These are phyloP conservation scores for Anthoscopus minutus DNA, from an alignment of 2,113 vertebrate genomes.

Conservation along the genomic window DNA sequence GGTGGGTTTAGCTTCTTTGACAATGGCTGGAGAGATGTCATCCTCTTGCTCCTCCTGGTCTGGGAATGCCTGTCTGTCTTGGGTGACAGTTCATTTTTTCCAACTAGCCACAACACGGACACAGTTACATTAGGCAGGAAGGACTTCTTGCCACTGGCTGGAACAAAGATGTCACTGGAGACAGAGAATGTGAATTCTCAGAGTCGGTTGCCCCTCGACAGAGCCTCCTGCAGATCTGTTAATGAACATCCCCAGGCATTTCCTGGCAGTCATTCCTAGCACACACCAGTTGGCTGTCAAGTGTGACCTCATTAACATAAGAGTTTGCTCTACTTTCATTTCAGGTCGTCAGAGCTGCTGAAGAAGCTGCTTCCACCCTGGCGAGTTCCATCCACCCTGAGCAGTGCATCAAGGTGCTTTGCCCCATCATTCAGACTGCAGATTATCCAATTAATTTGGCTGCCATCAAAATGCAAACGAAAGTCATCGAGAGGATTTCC, in stretches of 20 bases:
- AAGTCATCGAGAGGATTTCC: constrained; percentile 92
- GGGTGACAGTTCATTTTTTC: background rate
- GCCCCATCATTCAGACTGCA: constrained; percentile 96
- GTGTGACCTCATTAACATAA: background rate
- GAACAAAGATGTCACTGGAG: background rate
- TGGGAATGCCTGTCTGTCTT: background rate
- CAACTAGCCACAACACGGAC: background rate
- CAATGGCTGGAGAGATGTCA: background rate
- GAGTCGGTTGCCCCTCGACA: fast-evolving
- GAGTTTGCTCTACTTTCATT: constrained; percentile 2
- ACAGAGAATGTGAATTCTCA: background rate
- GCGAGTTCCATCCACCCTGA: constrained; percentile 94
- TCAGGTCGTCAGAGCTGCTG: constrained; percentile 95
- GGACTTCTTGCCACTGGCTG: background rate
- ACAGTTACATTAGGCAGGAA: background rate
- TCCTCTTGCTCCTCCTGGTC: background rate
- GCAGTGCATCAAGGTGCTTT: constrained; percentile 98
- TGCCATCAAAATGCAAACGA: constrained; percentile 99
- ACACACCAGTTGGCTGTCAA: background rate
- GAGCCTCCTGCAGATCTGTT: background rate
- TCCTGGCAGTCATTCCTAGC: background rate
- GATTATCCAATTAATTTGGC: constrained; percentile 98
- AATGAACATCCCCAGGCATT: background rate
- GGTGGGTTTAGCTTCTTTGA: background rate
- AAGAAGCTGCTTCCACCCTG: constrained; percentile 92